Evolutionary conservation across 1,140 invertebrate species (phyloP).

Genomic region (Lordiphosa collinella): DNA sequence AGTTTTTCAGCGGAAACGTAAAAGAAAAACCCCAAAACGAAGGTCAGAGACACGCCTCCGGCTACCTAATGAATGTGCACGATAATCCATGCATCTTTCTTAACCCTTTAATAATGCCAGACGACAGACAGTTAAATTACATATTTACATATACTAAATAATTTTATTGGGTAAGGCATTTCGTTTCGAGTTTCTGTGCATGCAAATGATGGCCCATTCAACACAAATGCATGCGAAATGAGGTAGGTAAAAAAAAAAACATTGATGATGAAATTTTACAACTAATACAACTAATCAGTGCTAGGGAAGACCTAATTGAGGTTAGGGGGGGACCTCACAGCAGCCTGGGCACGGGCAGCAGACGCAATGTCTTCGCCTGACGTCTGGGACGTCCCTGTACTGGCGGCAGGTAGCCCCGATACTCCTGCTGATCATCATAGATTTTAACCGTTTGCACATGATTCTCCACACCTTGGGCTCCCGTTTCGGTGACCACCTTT

Average conservation of each 20-base stretch:
- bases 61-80: no score
- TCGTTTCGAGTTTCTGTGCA: slow-evolving; percentile 19
- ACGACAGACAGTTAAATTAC: slow-evolving; percentile 3
- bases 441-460: slow-evolving; percentile 70
- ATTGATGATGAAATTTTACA: slow-evolving; percentile 46
- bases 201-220: slow-evolving; percentile 32
- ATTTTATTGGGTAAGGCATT: slow-evolving; percentile 65
- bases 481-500: slow-evolving; percentile 60
- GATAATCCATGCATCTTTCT: no score
- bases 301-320: slow-evolving; percentile 24
- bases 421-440: slow-evolving; percentile 52
- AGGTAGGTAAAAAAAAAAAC: slow-evolving; percentile 15
- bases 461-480: slow-evolving; percentile 36
- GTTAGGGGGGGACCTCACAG: neutral
- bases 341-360: slow-evolving; percentile 38
- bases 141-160: slow-evolving; percentile 60
- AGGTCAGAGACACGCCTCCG: neutral
- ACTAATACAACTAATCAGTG: slow-evolving; percentile 78
- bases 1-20: neutral
- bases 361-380: slow-evolving; percentile 40
- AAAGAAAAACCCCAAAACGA: neutral
- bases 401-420: neutral
- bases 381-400: slow-evolving; percentile 35
- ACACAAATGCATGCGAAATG: slow-evolving; percentile 36
- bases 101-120: no score